Evolutionary conservation across 2,797 vertebrate species (phyloP).

Genomic region (Arvicola amphibius): DNA sequence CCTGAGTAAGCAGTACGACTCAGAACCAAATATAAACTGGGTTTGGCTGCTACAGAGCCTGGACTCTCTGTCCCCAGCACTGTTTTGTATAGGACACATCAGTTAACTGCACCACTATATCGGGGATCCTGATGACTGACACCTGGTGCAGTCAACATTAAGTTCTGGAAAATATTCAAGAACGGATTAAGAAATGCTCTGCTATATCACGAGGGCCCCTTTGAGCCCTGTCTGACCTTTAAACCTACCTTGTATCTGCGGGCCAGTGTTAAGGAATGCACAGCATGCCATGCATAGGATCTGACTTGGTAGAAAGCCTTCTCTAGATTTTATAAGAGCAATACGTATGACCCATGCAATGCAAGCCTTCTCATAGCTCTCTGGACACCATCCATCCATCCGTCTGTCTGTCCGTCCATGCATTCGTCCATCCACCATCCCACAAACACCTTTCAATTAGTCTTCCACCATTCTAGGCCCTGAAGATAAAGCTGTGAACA

Average conservation of each 20-base stretch:
- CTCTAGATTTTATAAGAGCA: constrained; percentile 1
- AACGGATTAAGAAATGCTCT: background rate
- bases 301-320: background rate
- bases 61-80: background rate
- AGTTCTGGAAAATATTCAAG: background rate
- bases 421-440: background rate
- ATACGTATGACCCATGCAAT: background rate
- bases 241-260: background rate
- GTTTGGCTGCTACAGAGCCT: background rate
- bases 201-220: background rate
- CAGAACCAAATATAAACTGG: background rate
- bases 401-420: fast-evolving
- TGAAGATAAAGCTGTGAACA: background rate
- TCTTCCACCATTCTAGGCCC: background rate
- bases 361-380: background rate
- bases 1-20: background rate
- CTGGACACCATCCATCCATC: background rate
- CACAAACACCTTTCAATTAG: constrained; percentile 9
- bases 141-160: background rate
- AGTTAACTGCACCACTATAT: background rate
- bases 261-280: background rate
- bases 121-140: constrained; percentile 13
- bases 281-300: background rate
- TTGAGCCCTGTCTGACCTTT: background rate
- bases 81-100: background rate